These are phyloP conservation scores for Limonius californicus DNA, from an alignment of 1,140 invertebrate genomes.

Conservation along the genomic window DNA sequence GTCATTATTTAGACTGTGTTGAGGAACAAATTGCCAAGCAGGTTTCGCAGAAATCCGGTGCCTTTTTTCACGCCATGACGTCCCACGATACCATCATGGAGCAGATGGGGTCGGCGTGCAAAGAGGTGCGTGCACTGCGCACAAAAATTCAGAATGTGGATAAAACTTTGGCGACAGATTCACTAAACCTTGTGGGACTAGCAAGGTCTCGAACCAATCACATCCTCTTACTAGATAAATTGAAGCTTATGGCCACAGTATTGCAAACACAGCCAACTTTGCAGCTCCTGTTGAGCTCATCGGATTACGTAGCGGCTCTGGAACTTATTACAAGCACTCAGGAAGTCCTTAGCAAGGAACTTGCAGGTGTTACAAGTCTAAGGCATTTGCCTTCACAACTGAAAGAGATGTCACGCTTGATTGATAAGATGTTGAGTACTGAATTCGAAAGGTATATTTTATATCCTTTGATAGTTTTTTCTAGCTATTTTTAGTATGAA, in stretches of 20 bases:
- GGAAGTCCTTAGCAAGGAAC: conserved; percentile 85
- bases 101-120: conserved; percentile 78
- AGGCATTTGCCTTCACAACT: conserved; percentile 93
- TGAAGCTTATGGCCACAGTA: conserved; percentile 91
- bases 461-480: too few species aligned
- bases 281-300: conserved; percentile 88
- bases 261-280: conserved; percentile 98
- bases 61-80: conserved; percentile 96
- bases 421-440: conserved; percentile 94
- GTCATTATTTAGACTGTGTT: conserved; percentile 91
- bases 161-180: conserved; percentile 72
- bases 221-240: conserved; percentile 63
- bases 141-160: conserved; percentile 69
- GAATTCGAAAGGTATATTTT: conserved; percentile 74
- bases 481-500: too few species aligned
- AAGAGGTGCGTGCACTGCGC: conserved; percentile 70
- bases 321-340: conserved; percentile 96
- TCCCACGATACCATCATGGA: conserved; percentile 92
- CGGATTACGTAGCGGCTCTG: conserved; percentile 95
- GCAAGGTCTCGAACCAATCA: conserved; percentile 62
- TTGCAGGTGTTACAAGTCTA: conserved; percentile 90
- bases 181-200: conserved; percentile 72
- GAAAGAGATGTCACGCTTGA: conserved; percentile 93
- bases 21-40: conserved; percentile 94
- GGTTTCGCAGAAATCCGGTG: conserved; percentile 92